Evolutionary conservation across 1,140 invertebrate species (phyloP), one percentile per base, ranked within the genome.

Genomic region (Heliconius eleuchia): DNA sequence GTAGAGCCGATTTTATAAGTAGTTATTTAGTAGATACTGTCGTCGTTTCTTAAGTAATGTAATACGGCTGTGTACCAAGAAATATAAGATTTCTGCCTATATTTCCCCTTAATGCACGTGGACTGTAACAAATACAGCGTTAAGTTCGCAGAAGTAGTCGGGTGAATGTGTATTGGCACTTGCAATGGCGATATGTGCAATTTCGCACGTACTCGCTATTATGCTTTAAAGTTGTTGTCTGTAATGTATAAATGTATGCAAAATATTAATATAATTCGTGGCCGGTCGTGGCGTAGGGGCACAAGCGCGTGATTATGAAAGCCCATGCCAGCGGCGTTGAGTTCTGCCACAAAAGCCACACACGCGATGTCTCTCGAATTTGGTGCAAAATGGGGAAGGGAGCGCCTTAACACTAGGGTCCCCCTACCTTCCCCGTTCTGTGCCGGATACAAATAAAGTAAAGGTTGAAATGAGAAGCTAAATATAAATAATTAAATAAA

Each of bases 81-180:
- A 60, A 66, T 66, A 66, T 66, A 66, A 66, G 60, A 66, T 66
- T 66, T 66, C 60, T 66, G 60, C 30, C 37, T 72, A 72, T 39
- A 42, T 72, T 72, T 72, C 71, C 37, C 71, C 71, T 72, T 66
- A 66, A 30, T 30, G 60, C 60, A 66, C 60, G 60, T 66, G 60
- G 23, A 66, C 60, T 66, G 60, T 66, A 66, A 66, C 60, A 66
- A 66, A 66, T 30, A 6, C 60, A 30, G 27, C 27, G 13, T 66
- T 27, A 70, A 66, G 60, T 76, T 76, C 74, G 23, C n/a, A 46
- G 74, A 76, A 76, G 13, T 19, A 66, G 50, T 37, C 60, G 70
- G 66, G 74, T 70, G 4, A 5, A 76, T 52, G 19, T 23, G 73
- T 74, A 74, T 50, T 74, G 23, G 27, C 66, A 46, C 60, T 46